A percentile compares a stretch with the other conserved stretches of the same genome.
phyloP scores from a whole-genome alignment of 2,888 invertebrate species.

The Euplexia lucipara region DNA sequence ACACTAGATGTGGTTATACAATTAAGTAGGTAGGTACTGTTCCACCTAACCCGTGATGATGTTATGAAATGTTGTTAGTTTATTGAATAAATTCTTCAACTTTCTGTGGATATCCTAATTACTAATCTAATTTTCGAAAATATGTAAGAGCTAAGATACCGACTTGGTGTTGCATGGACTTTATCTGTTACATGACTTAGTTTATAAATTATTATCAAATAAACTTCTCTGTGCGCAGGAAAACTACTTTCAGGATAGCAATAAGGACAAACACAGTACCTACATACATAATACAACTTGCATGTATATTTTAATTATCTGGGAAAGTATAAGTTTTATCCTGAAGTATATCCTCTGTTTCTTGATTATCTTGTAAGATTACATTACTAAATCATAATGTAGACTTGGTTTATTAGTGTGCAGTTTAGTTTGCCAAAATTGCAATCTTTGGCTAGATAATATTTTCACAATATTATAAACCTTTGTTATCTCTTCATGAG shows the following conservation, averaged over 20 bases:
- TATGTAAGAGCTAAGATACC: background rate
- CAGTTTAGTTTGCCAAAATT: slow-evolving; percentile 7
- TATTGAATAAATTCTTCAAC: no score
- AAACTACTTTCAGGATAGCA: background rate
- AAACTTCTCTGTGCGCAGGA: background rate
- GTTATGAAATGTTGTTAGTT: no score
- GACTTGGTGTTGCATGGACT: no score
- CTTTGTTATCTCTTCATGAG: background rate
- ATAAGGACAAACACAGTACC: slow-evolving; percentile 7
- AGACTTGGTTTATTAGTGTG: slow-evolving; percentile 25
- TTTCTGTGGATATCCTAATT: background rate
- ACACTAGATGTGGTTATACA: no score
- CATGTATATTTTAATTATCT: slow-evolving; percentile 45
- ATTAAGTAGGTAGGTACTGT: no score
- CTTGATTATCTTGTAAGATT: slow-evolving; percentile 48
- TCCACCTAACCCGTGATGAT: no score
- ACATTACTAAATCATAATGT: no score
- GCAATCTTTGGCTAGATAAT: background rate
- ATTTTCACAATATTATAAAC: background rate
- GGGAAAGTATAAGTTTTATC: slow-evolving; percentile 30
- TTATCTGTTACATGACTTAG: no score
- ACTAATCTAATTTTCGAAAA: background rate
- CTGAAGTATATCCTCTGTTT: slow-evolving; percentile 18
- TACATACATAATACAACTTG: slow-evolving; percentile 43
- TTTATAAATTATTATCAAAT: background rate